Base-by-base conservation (phyloP, 2,113 vertebrate genomes). In the Phylloscopus trochiloides region DNA sequence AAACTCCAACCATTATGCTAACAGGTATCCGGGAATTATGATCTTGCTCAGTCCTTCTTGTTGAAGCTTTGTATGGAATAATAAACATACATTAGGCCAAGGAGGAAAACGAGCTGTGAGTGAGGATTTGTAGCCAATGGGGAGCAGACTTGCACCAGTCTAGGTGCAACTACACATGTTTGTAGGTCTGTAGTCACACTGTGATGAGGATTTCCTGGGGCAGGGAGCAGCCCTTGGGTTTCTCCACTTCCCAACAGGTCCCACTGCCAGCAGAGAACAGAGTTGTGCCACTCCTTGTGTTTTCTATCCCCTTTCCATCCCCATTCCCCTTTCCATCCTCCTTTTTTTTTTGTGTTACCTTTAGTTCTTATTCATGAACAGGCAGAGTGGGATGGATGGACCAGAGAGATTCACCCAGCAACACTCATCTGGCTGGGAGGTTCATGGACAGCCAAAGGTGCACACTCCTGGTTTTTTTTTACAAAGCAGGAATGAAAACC, bases 1-100 rank as follows among this genome's bases (percentile, higher is more conserved):
- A 90, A 94, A 89, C 94, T 88, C 63, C 86, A 71, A 24, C 83
- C 92, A 94, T 94, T 95, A 96, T 93, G 86, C 86, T 95, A 94
- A 90, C 50, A 76, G 61, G 38, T 88, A 86, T 83, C 50, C 5
- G 0, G 59, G 63, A 86, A 88, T 52, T 10, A 68, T 43, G 78
- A 86, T 90, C 88, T 45, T 28, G 26, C 81, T 90, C 81, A 43
- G 47, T 38, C 67, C 71, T 72, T 52, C 81, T 65, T 83, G 90
- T 94, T 76, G 88, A 92, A 94, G 88, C 71, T 92, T 95, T 96
- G 58, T 9, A 57, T 73, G 62, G 94, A 94, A 96, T 94, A 96
- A 96, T 94, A 96, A 95, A 95, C 92, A 90, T 79, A 88, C 42
- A 85, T 94, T 87, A 94, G 61, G 6, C 14, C 61, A 67, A 32